Evolutionary conservation across 1,140 invertebrate species (phyloP).

Genomic region (Drosophila melanogaster): DNA sequence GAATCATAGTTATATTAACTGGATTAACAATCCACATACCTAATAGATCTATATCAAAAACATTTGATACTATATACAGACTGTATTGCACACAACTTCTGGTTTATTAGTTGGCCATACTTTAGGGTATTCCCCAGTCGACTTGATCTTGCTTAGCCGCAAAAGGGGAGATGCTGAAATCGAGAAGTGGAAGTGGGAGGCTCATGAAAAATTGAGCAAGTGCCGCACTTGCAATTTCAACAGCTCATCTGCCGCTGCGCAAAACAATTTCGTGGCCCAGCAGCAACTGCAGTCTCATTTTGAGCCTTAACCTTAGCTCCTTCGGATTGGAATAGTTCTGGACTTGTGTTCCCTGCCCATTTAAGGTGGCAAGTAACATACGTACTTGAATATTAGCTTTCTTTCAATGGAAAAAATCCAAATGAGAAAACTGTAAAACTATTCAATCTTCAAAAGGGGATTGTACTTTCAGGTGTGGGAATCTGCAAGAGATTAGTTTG

Average conservation of each 20-base stretch:
- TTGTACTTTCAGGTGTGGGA: conserved; percentile 37
- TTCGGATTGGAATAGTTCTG: conserved; percentile 12
- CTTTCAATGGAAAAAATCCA: neutral
- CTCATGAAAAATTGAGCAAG: conserved; percentile 82
- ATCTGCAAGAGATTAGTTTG: neutral
- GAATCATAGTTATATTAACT: neutral
- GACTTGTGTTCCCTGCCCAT: neutral
- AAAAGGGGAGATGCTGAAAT: conserved; percentile 11
- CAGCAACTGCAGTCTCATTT: conserved; percentile 35
- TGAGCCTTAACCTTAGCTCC: conserved; percentile 1
- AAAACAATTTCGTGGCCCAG: conserved; percentile 63
- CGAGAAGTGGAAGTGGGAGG: conserved; percentile 74
- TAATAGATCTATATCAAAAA: neutral
- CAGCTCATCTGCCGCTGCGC: conserved; percentile 77
- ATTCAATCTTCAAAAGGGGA: conserved; percentile 14
- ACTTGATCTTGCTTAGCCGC: neutral
- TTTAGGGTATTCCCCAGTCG: conserved; percentile 10
- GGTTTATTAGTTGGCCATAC: too few relatives aligned
- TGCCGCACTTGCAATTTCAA: conserved; percentile 81
- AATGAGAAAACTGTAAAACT: conserved; percentile 7
- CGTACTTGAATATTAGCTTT: conserved; percentile 49
- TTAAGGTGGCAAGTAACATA: conserved; percentile 17
- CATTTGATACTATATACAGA: neutral
- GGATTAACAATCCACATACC: too few relatives aligned
- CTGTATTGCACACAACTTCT: too few relatives aligned